Conservation (phyloP, 2,888 invertebrate species). For the Stenichneumon culpator region DNA sequence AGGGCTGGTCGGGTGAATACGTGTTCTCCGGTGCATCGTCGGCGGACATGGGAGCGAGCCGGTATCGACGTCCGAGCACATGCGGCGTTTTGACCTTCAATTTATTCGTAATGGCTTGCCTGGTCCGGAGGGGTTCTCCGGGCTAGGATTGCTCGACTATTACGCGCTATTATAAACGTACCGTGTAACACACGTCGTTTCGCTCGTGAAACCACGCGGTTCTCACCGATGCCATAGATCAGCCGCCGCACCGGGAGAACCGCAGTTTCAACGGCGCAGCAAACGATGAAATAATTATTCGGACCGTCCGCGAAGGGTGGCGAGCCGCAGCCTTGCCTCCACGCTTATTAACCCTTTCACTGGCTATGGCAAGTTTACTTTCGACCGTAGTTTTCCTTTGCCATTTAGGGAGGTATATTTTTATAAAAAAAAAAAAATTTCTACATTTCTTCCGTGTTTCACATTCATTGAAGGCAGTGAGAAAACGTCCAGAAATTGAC, state of each 20-base stretch:
- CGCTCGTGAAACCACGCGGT: conserved; percentile 56
- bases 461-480: too few species aligned
- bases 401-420: background rate
- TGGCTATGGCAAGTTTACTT: background rate
- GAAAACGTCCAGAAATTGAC: too few species aligned
- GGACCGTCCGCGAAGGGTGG: conserved; percentile 15
- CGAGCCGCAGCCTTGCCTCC: conserved; percentile 6
- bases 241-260: background rate
- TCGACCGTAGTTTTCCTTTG: background rate
- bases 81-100: conserved; percentile 65
- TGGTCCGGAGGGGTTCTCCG: conserved; percentile 55
- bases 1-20: conserved; percentile 40
- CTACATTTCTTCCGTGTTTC: too few species aligned
- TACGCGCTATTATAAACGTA: conserved; percentile 60
- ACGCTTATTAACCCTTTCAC: background rate
- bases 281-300: conserved; percentile 51
- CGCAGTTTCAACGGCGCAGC: conserved; percentile 34
- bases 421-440: background rate
- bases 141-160: conserved; percentile 60
- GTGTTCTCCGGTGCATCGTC: conserved; percentile 39
- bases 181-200: conserved; percentile 51
- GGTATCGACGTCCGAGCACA: conserved; percentile 19
- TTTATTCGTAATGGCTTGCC: conserved; percentile 64
- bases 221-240: conserved; percentile 20
- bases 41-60: conserved; percentile 21